These are phyloP conservation scores for Tenebrio molitor DNA, from an alignment of 1,140 invertebrate species.

Conservation along the genomic window DNA sequence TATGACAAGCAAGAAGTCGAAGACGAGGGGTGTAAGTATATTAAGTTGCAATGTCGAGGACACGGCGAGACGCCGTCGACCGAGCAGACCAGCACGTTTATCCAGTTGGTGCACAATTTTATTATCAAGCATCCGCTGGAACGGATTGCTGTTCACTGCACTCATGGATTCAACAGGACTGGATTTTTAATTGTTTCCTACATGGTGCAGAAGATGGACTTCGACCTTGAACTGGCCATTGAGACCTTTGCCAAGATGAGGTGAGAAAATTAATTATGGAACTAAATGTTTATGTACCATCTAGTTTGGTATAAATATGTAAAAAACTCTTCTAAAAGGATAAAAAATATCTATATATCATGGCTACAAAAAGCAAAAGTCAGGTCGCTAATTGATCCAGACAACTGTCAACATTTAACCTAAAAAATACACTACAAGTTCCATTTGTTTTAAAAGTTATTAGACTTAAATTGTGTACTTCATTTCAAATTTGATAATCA, in stretches of 20 bases:
- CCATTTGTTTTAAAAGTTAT: no score
- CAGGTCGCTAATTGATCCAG: no score
- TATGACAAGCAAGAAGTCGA: conserved; percentile 88
- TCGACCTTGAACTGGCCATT: conserved; percentile 54
- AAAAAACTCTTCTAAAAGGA: no score
- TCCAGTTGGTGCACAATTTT: conserved; percentile 83
- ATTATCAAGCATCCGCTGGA: conserved; percentile 84
- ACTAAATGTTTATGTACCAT: no score
- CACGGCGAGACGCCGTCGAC: conserved; percentile 83
- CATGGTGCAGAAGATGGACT: conserved; percentile 75
- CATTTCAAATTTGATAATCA: no score
- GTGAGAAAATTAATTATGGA: conserved; percentile 45
- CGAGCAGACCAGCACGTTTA: conserved; percentile 85
- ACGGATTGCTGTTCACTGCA: conserved; percentile 95
- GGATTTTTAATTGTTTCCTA: conserved; percentile 95
- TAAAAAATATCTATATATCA: no score
- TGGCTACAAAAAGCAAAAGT: no score
- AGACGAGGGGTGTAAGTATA: conserved; percentile 80
- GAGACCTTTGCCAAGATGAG: conserved; percentile 58
- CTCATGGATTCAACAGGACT: conserved; percentile 98
- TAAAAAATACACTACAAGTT: no score
- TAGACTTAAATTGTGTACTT: no score
- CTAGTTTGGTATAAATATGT: no score
- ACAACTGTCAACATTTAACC: no score
- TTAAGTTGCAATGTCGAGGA: conserved; percentile 90